Evolutionary conservation across 2,888 invertebrate genomes (phyloP).

Genomic region (Invenusta paracnida): DNA sequence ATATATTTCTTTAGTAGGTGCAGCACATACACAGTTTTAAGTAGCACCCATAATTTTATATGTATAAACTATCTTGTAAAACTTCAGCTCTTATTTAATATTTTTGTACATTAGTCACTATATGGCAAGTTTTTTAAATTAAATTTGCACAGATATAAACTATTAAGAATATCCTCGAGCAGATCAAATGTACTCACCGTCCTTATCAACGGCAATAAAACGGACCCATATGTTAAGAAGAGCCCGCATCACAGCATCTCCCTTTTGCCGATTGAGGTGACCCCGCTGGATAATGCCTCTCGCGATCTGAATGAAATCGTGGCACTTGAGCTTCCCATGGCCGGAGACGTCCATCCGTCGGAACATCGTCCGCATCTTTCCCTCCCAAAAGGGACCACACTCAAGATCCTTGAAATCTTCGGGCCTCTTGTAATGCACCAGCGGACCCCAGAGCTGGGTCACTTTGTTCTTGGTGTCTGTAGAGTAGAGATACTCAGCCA

Average conservation of each 20-base stretch:
- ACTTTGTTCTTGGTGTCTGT: constrained; percentile 38
- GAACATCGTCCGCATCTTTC: constrained; percentile 45
- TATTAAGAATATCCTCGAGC: neutral
- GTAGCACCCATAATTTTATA: too few species aligned
- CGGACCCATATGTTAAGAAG: constrained; percentile 44
- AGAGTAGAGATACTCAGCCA: constrained; percentile 43
- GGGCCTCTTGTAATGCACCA: constrained; percentile 43
- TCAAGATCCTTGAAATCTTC: constrained; percentile 42
- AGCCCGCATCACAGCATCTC: constrained; percentile 39
- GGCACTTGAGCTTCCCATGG: constrained; percentile 41
- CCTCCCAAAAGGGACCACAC: constrained; percentile 42
- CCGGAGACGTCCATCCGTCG: constrained; percentile 37
- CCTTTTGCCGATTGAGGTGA: constrained; percentile 40
- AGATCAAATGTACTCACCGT: too few species aligned
- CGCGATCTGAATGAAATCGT: constrained; percentile 45
- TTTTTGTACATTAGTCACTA: too few species aligned
- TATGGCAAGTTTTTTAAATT: too few species aligned
- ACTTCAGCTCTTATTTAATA: neutral
- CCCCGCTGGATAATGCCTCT: constrained; percentile 37
- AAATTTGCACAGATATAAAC: too few species aligned
- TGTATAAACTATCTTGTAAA: too few species aligned
- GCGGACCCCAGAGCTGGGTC: constrained; percentile 28
- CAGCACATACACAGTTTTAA: too few species aligned
- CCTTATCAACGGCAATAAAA: constrained; percentile 42
- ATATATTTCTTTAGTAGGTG: too few species aligned